Base-by-base conservation (phyloP, 2,888 invertebrate species). In the Drosophila nigritarsus region DNA sequence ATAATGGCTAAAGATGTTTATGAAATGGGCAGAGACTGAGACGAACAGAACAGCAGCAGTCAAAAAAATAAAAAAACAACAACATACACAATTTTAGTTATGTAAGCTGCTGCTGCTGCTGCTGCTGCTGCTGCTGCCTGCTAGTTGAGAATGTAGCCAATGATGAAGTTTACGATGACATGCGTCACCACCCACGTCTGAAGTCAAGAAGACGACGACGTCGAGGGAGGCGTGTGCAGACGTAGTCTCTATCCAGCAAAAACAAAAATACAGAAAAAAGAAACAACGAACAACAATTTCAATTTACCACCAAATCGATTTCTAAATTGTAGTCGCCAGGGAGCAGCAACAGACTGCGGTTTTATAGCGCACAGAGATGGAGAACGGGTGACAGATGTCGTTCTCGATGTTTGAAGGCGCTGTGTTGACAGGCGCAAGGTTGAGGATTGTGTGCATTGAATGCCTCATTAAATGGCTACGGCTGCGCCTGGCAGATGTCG, bases 101-200 rank as follows among this genome's bases (percentile, higher is more conserved):
- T 87, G 82, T 87, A 87, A 86, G 87, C 73, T 75, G 75, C 65
- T 65, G 56, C 38, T 58, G 49, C 27, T 60, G 40, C 3, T 73
- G n/a, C n/a, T n/a, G n/a, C n/a, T 24, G 76, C 45, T 30, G 30
- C 30, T 75, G 42, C 58, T 73, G 61, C 32, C 71, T 38, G 45
- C 61, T 78, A 56, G 72, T 66, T 64, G 53, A 72, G 63, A 74
- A 78, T 76, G 80, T 64, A 84, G 81, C 83, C 85, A 79, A 78
- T 88, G 77, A 82, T 75, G 83, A 82, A 91, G 87, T 89, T 92
- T 91, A 91, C 91, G 92, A 92, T 92, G 92, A 92, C 92, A 92
- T 84, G 90, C 91, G 92, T 91, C 89, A 90, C 92, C 92, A 91
- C 91, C 91, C 91, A 85, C 82, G 80, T 81, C 82, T 80, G 73